Evolutionary conservation across 1,140 invertebrate species (phyloP), one percentile per base, ranked within the genome.

Genomic region (Eurosta solidaginis): DNA sequence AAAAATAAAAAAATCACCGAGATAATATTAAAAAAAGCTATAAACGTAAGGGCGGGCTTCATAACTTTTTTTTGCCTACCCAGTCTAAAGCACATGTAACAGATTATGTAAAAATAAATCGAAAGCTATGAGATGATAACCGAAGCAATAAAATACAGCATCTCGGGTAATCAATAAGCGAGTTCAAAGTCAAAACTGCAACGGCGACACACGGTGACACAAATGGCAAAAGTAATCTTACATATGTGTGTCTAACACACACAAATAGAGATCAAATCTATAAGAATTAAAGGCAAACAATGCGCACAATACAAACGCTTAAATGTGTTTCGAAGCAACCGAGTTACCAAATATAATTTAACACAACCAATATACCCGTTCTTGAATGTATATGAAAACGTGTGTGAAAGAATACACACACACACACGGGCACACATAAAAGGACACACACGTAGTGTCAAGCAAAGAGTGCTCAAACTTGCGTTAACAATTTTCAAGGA

Each of bases 401-500:
- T n/a, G n/a, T n/a, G n/a, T n/a, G n/a, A n/a, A n/a, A n/a, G n/a
- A n/a, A 42, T 33, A 40, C 33, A 68, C 33, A 68, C 29, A 36
- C 3, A 1, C 14, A 63, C 17, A 14, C 17, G 17, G 6, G n/a
- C 27, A 0, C 10, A 20, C 27, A 9, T n/a, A 52, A 20, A 14
- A n/a, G 45, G 25, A 1, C 59, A 40, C 4, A 7, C 9, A 59
- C 4, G 6, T 2, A 59, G 1, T 5, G 3, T 5, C 33, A 63
- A 3, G 20, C 33, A 63, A 63, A 33, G 14, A 63, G 3, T 25
- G 20, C 52, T 22, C 50, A 77, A 7, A 45, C 77, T 52, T 74
- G 68, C 77, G 77, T 75, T 74, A 75, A 80, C 79, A 76, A 79
- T 84, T 85, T 84, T 84, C 82, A 85, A 85, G 84, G 84, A 85